phyloP scores from a whole-genome alignment of 2,888 invertebrate genomes.

The Ophion ellenae region DNA sequence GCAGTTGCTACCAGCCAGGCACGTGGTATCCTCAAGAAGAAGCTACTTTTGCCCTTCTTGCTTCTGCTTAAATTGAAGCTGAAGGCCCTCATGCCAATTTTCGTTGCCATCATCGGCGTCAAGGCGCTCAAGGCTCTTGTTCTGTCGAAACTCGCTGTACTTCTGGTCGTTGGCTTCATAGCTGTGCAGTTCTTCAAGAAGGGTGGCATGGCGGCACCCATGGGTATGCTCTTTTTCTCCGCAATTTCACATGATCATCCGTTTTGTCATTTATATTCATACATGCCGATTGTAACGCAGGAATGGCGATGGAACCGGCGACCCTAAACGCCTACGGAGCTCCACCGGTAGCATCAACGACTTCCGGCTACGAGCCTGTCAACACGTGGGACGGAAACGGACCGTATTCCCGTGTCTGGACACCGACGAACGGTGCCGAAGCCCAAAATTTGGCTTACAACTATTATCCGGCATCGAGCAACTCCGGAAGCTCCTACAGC shows the following conservation, averaged over 20 bases:
- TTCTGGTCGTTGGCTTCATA: constrained; percentile 92
- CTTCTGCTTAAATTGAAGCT: constrained; percentile 92
- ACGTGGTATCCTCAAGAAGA: constrained; percentile 92
- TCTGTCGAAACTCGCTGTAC: constrained; percentile 92
- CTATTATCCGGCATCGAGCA: constrained; percentile 85
- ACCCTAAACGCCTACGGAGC: constrained; percentile 89
- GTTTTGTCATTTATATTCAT: background rate
- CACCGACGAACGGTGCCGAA: constrained; percentile 82
- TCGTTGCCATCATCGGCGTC: constrained; percentile 91
- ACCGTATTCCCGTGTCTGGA: constrained; percentile 92
- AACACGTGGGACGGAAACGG: constrained; percentile 91
- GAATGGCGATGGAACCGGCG: constrained; percentile 89
- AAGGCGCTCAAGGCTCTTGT: constrained; percentile 94
- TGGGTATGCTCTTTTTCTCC: constrained; percentile 74
- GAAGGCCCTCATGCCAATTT: constrained; percentile 93
- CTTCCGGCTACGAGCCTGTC: constrained; percentile 86
- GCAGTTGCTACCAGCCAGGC: constrained; percentile 84
- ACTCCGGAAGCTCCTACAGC: constrained; percentile 89
- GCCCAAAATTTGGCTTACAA: constrained; percentile 83
- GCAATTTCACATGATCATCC: background rate
- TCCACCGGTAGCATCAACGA: constrained; percentile 86
- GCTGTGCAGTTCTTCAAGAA: constrained; percentile 92
- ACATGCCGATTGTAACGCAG: constrained; percentile 80
- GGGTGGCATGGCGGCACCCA: constrained; percentile 86
- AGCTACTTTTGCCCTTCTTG: constrained; percentile 91